A percentile compares a stretch with the other conserved stretches of the same genome.
These are phyloP conservation scores for Brevimyrus niger DNA, from an alignment of 2,113 vertebrate species.

Conservation along the genomic window DNA sequence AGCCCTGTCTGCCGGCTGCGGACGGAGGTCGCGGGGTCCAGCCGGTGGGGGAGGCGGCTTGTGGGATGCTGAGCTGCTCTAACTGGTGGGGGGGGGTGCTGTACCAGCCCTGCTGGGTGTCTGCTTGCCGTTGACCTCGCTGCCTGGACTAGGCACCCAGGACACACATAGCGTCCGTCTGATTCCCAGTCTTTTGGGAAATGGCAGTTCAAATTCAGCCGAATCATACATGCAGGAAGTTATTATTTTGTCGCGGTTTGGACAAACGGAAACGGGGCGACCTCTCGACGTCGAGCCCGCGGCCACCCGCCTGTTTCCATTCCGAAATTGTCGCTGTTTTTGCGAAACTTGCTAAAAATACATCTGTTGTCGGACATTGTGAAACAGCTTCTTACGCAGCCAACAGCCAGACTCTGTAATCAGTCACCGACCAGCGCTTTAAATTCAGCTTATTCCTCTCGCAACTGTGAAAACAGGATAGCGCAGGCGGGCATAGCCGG, in stretches of 20 bases:
- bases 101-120: not conserved
- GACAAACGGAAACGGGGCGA: not conserved
- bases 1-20: not conserved
- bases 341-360: not conserved
- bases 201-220: not conserved
- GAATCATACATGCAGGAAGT: not conserved
- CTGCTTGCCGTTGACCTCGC: not conserved
- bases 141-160: not conserved
- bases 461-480: constrained; percentile 5
- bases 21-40: not conserved
- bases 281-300: not conserved
- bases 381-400: not conserved
- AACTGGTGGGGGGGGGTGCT: not conserved
- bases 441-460: not conserved
- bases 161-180: not conserved
- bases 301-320: not conserved
- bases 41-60: not conserved
- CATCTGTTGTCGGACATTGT: constrained; percentile 6
- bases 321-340: not conserved
- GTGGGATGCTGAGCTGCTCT: not conserved
- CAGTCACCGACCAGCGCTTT: not conserved
- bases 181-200: not conserved
- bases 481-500: not conserved
- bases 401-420: not conserved
- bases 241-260: not conserved